These are phyloP conservation scores for Brachionus rotundiformis DNA, from an alignment of 1,140 invertebrate genomes.

Conservation along the genomic window DNA sequence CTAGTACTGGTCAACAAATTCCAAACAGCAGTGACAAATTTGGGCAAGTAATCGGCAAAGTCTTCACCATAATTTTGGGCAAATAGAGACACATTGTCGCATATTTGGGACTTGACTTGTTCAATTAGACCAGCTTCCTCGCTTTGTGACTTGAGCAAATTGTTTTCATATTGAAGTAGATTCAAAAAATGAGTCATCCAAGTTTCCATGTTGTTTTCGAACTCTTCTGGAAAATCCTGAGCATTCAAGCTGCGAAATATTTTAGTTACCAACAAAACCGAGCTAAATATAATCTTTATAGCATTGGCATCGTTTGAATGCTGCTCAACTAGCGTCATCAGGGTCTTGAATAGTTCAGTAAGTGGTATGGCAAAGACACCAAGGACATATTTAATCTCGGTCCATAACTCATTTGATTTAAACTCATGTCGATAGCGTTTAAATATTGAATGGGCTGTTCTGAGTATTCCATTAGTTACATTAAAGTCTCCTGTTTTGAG, in stretches of 20 bases:
- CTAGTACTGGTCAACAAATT: conserved; percentile 80
- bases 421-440: conserved; percentile 93
- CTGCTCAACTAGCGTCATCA: conserved; percentile 25
- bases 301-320: conserved; percentile 75
- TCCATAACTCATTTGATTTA: conserved; percentile 89
- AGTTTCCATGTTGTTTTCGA: conserved; percentile 90
- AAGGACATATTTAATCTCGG: conserved; percentile 92
- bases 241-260: conserved; percentile 94
- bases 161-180: conserved; percentile 72
- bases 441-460: conserved; percentile 92
- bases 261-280: conserved; percentile 84
- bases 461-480: conserved; percentile 88
- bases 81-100: conserved; percentile 89
- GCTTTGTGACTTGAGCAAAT: conserved; percentile 69
- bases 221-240: conserved; percentile 95
- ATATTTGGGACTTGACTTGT: conserved; percentile 88
- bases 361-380: conserved; percentile 88
- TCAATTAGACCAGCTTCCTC: conserved; percentile 87
- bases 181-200: conserved; percentile 90
- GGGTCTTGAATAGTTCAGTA: conserved; percentile 76
- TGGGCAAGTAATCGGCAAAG: conserved; percentile 80
- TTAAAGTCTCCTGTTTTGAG: conserved; percentile 79
- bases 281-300: conserved; percentile 83
- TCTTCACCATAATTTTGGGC: conserved; percentile 97
- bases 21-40: conserved; percentile 91